Percentiles rank a stretch among this genome's conserved stretches.
Evolutionary conservation across 2,113 vertebrate species (phyloP).

Genomic region (Tachysurus fulvidraco): DNA sequence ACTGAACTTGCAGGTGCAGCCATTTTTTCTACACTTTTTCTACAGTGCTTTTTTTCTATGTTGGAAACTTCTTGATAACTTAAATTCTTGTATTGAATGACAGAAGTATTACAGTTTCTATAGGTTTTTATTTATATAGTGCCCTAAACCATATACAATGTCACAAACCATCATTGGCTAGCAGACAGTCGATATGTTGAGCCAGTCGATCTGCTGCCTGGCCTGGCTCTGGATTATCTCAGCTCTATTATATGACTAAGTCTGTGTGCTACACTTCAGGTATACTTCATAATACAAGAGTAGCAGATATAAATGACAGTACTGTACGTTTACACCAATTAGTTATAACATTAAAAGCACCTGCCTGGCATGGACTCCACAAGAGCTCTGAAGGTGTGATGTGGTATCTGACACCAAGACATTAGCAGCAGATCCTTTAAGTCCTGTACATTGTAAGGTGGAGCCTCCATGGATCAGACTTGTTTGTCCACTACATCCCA

Average conservation of each 20-base stretch:
- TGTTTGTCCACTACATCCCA: too few relatives aligned
- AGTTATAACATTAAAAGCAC: too few relatives aligned
- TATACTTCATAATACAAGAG: background rate
- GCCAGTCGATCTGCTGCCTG: background rate
- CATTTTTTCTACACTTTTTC: background rate
- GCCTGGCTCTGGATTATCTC: background rate
- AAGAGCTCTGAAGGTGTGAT: too few relatives aligned
- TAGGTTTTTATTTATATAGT: background rate
- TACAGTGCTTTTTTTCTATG: background rate
- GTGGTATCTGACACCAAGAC: too few relatives aligned
- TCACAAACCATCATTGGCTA: background rate
- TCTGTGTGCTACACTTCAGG: background rate
- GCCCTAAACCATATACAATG: background rate
- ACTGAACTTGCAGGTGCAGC: slow-evolving; percentile 42
- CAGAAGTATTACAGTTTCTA: background rate
- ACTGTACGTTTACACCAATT: background rate
- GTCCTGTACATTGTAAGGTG: too few relatives aligned
- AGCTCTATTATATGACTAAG: background rate
- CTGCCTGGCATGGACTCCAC: too few relatives aligned
- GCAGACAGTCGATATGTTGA: background rate
- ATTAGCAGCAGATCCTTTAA: too few relatives aligned
- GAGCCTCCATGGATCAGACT: too few relatives aligned
- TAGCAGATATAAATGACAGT: background rate
- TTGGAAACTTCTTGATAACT: background rate
- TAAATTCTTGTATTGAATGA: background rate